Evolutionary conservation across 2,888 invertebrate genomes (phyloP), one percentile per base, ranked within the genome.

Genomic region (Agriopis marginaria): DNA sequence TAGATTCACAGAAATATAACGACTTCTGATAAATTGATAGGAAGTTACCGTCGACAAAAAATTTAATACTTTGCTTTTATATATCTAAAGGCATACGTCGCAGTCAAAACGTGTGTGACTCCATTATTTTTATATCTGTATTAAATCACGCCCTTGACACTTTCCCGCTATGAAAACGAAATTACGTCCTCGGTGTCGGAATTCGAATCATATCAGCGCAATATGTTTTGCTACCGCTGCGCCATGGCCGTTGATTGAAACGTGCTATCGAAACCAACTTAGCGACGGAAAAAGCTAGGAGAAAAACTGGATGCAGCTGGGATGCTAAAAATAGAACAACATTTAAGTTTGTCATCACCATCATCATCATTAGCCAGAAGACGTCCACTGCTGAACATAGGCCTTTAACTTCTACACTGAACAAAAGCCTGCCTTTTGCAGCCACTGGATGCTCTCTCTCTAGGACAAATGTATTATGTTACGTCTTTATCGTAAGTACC

Each of bases 81-180:
- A 32, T 32, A 32, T 32, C 32, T 32, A 32, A 32, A 32, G 3
- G 32, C 32, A 32, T 32, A 32, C 32, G 32, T 32, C 1, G 32
- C 32, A 32, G 32, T 42, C 40, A 3, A 14, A n/a, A 42, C 55
- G 14, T 55, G 10, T 55, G 42, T 14, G 8, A 47, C 40, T 64
- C 12, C 42, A 62, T 40, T 32, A 32, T 32, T 59, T 60, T 56
- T 40, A 50, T 66, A 49, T 66, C 12, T 53, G 54, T 66, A 67
- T 67, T 62, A 58, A 58, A 67, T 56, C 51, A 62, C n/a, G 51
- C 7, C 39, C 17, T 47, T 51, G 50, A 40, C 50, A 53, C 53
- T 7, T 58, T 50, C 23, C 54, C 3, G 42, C 58, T 32, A 50
- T 45, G 11, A 55, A 54, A 63, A 63, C 32, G 50, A n/a, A 32